These are phyloP conservation scores for Cossypha heuglini DNA, from an alignment of 2,797 vertebrate genomes.

Conservation along the genomic window DNA sequence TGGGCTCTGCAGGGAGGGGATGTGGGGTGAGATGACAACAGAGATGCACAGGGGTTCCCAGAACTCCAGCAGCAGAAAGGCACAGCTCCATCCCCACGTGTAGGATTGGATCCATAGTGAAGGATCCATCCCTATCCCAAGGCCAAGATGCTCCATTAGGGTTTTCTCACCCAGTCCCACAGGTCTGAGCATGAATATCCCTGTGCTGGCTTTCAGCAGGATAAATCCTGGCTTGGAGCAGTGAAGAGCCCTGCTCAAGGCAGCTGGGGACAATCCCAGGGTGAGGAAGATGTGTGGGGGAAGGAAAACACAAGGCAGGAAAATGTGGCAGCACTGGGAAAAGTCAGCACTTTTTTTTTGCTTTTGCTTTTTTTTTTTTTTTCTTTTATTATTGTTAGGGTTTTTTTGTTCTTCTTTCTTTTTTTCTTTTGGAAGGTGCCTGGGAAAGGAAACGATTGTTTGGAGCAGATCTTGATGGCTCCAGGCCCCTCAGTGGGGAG, in stretches of 20 bases:
- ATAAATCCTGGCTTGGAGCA: not conserved
- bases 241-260: not conserved
- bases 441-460: conserved; percentile 71
- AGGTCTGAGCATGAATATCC: not conserved
- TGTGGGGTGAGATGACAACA: fast-evolving
- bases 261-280: not conserved
- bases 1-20: not conserved
- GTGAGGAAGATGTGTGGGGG: not conserved
- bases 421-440: conserved; percentile 21
- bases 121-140: not conserved
- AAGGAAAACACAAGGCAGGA: conserved; percentile 18
- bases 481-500: conserved; percentile 54
- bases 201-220: not conserved
- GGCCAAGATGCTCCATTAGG: fast-evolving
- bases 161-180: fast-evolving
- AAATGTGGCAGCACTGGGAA: conserved; percentile 35
- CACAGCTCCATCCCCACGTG: fast-evolving
- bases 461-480: conserved; percentile 69
- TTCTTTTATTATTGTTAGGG: not conserved
- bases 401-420: not conserved
- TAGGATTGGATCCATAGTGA: fast-evolving
- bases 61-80: fast-evolving
- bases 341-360: not conserved
- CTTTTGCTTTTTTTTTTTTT: not conserved
- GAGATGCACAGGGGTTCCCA: not conserved